Base-by-base conservation (phyloP, 1,140 invertebrate genomes). In the Neuroterus valhalla region DNA sequence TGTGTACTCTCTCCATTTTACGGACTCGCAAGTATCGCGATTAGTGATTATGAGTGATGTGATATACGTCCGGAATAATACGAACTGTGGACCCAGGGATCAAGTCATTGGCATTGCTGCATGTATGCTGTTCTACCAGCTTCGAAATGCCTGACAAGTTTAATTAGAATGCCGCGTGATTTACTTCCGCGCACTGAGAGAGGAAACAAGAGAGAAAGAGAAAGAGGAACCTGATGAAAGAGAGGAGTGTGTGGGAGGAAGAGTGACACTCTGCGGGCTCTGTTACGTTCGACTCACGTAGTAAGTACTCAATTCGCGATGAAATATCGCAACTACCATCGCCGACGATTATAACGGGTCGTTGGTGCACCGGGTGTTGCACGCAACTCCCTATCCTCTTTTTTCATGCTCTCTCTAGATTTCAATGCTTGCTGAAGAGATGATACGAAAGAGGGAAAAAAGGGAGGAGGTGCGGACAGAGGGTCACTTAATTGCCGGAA, bases 121-220 rank as follows among this genome's bases (percentile, higher is more conserved):
- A 31, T 62, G 68, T 67, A 67, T 78, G 31, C 10, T 78, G 81
- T 78, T 81, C 82, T 83, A 87, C 86, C 83, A 82, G 80, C 78
- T 83, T 85, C 81, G 83, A 86, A 82, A 83, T 85, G 85, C 86
- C 78, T 84, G 87, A 87, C 85, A 84, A 84, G 86, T 87, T 88
- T 88, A 87, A 88, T 87, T 88, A 87, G 88, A 88, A 88, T 87
- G 81, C 82, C 68, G 77, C 70, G 82, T 88, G 87, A 87, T 88
- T 88, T 88, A 88, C 84, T 85, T 77, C 76, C 46, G 70, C 71
- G 71, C 80, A 71, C 48, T 26, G 43, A 69, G 45, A 26, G 15
- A 38, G 17, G 8, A 44, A 52, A 31, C 68, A 62, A 71, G 17
- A 68, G 68, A 50, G 74, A 23, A 55, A 55, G 42, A 74, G 52